Evolutionary conservation across 2,797 vertebrate genomes (phyloP).

Genomic region (Telmatherina bonti): DNA sequence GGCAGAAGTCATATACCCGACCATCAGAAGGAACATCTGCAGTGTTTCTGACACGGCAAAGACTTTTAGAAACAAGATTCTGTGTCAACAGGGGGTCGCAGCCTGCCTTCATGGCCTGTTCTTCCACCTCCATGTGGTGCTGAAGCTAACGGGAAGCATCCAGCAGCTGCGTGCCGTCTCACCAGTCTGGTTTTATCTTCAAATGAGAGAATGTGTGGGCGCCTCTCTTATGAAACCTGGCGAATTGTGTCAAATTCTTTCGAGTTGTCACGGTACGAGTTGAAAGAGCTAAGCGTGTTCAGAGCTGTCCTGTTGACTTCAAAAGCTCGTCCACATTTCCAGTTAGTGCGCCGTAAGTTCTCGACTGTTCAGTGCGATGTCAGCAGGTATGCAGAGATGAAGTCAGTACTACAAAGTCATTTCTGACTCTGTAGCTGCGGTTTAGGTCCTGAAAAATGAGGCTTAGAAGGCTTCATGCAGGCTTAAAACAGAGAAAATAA

Average conservation of each 20-base stretch:
- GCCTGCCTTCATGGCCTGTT: background rate
- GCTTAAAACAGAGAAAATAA: background rate
- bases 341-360: conserved; percentile 7
- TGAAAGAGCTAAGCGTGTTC: conserved; percentile 8
- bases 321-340: conserved; percentile 7
- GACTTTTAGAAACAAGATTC: background rate
- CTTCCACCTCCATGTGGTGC: conserved; percentile 2
- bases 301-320: conserved; percentile 14
- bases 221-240: conserved; percentile 19
- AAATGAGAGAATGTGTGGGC: conserved; percentile 13
- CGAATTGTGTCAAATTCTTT: conserved; percentile 4
- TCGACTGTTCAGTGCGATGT: conserved; percentile 1
- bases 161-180: conserved; percentile 4
- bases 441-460: background rate
- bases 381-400: background rate
- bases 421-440: conserved; percentile 5
- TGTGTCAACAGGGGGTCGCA: background rate
- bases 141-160: conserved; percentile 4
- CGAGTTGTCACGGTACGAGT: conserved; percentile 9
- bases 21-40: background rate
- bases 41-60: background rate
- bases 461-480: background rate
- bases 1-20: background rate
- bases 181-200: conserved; percentile 9
- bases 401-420: background rate